A percentile compares a stretch with the other conserved stretches of the same genome.
phyloP scores from a whole-genome alignment of 2,113 vertebrate species.

The Pogona vitticeps region DNA sequence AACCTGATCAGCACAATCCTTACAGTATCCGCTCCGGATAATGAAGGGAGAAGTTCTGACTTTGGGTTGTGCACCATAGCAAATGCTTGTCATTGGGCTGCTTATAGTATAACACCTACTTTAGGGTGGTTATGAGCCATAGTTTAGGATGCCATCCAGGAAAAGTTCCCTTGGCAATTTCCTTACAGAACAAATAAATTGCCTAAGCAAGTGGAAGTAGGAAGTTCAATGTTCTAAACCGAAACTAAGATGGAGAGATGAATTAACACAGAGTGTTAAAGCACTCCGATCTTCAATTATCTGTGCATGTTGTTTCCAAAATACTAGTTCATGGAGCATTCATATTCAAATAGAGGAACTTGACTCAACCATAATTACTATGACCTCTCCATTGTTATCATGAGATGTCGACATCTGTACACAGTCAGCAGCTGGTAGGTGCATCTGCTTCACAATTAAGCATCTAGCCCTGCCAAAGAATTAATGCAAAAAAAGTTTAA shows the following conservation, averaged over 20 bases:
- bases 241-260: not conserved
- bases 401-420: constrained; percentile 37
- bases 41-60: not conserved
- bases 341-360: constrained; percentile 28
- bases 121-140: not conserved
- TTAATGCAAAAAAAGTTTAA: constrained; percentile 39
- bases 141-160: not conserved
- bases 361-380: constrained; percentile 39
- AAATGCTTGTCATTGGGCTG: not conserved
- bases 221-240: constrained; percentile 10
- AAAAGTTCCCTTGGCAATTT: not conserved
- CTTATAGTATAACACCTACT: not conserved
- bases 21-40: not conserved
- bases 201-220: not conserved
- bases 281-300: constrained; percentile 35
- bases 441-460: constrained; percentile 38
- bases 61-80: not conserved
- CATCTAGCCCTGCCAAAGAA: constrained; percentile 16
- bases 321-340: constrained; percentile 3
- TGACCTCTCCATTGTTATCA: constrained; percentile 36
- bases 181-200: not conserved
- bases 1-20: too few species aligned
- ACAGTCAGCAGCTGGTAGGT: constrained; percentile 27
- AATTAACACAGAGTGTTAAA: constrained; percentile 1
- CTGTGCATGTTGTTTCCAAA: constrained; percentile 14